Evolutionary conservation across 2,888 invertebrate species (phyloP).

Genomic region (Litoditis marina): DNA sequence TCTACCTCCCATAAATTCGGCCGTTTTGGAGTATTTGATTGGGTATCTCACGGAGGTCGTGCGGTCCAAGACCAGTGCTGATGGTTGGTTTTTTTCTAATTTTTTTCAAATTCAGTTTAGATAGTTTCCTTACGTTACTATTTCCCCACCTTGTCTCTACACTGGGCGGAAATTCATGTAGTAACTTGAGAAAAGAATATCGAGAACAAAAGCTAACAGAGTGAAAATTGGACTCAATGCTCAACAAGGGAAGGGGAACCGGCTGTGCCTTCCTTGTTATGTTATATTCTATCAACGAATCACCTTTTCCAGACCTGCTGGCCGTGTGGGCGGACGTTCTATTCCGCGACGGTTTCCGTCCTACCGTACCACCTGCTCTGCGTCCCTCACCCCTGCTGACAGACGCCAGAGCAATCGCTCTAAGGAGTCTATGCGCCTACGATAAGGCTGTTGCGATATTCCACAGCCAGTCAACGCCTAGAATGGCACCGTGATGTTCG

Average conservation of each 20-base stretch:
- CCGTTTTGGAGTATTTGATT: constrained; percentile 21
- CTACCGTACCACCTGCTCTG: constrained; percentile 4
- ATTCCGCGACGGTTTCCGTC: constrained; percentile 25
- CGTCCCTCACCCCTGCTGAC: constrained; percentile 9
- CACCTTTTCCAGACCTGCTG: constrained; percentile 36
- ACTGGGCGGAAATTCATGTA: no score
- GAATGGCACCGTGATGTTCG: no score
- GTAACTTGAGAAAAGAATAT: no score
- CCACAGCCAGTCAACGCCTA: constrained; percentile 8
- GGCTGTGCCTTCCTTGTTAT: no score
- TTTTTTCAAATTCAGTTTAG: no score
- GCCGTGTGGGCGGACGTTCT: constrained; percentile 37
- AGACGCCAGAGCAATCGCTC: constrained; percentile 21
- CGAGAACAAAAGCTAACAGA: no score
- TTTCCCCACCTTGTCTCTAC: no score
- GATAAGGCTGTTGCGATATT: constrained; percentile 26
- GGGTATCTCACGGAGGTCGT: constrained; percentile 22
- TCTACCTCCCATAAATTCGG: constrained; percentile 16
- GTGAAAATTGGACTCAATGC: no score
- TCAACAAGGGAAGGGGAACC: no score
- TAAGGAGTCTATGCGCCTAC: constrained; percentile 34
- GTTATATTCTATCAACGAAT: no score
- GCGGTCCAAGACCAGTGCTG: constrained; percentile 9
- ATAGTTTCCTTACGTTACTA: no score
- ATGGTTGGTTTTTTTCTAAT: constrained; percentile 15